Conservation (phyloP, 1,140 invertebrate species). For the Antheraea pernyi region DNA sequence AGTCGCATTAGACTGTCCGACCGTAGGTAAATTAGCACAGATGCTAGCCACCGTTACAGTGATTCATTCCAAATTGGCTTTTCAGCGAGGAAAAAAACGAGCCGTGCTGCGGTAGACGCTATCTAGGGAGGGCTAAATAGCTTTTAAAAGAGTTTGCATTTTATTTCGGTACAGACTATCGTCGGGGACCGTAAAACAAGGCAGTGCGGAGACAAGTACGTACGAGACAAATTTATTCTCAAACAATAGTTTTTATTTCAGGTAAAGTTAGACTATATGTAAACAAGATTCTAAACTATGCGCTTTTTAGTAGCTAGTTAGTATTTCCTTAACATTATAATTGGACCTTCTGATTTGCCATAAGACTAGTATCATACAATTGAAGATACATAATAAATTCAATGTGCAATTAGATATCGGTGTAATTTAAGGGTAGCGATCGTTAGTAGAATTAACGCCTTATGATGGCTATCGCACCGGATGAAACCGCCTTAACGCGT, state of each 20-base stretch:
- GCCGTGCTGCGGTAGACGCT: slow-evolving; percentile 58
- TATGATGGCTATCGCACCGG: slow-evolving; percentile 48
- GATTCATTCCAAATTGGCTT: slow-evolving; percentile 79
- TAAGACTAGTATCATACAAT: background rate
- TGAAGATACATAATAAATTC: background rate
- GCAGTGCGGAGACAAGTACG: background rate
- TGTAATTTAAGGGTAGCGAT: slow-evolving; percentile 48
- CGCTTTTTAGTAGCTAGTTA: too few species aligned
- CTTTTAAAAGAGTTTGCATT: slow-evolving; percentile 68
- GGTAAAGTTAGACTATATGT: background rate
- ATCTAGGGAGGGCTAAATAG: slow-evolving; percentile 71
- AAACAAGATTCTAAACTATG: background rate
- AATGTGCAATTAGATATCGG: slow-evolving; percentile 50
- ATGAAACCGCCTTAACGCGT: slow-evolving; percentile 53
- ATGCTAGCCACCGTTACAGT: slow-evolving; percentile 75
- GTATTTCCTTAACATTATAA: too few species aligned
- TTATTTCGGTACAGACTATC: slow-evolving; percentile 22
- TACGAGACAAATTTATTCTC: background rate
- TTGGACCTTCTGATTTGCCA: too few species aligned
- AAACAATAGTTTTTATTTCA: background rate
- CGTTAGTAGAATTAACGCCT: slow-evolving; percentile 50
- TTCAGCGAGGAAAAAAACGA: slow-evolving; percentile 70
- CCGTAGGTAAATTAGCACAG: slow-evolving; percentile 79
- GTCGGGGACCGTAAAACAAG: background rate
- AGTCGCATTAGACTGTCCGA: slow-evolving; percentile 76